phyloP scores from a whole-genome alignment of 1,140 invertebrate species.

The Calephelis nemesis region DNA sequence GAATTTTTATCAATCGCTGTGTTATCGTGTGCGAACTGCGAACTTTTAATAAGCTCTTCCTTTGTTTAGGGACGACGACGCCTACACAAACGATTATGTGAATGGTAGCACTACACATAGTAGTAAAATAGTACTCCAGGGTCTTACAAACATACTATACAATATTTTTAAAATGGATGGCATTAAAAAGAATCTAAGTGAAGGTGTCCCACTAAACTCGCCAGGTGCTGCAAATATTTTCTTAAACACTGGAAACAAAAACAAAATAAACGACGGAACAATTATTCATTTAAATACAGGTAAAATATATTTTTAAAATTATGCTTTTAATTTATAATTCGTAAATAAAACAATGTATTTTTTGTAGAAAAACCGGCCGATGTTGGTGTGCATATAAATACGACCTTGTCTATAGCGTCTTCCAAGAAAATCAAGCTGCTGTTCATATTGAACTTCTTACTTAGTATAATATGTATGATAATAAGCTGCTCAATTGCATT shows the following conservation, averaged over 20 bases:
- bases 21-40: conserved; percentile 65
- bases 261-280: conserved; percentile 64
- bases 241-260: conserved; percentile 67
- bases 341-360: conserved; percentile 23
- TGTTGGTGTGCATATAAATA: conserved; percentile 70
- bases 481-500: conserved; percentile 63
- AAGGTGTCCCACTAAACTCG: conserved; percentile 66
- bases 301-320: neutral
- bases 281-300: conserved; percentile 71
- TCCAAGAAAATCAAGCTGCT: conserved; percentile 74
- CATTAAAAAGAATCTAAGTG: conserved; percentile 62
- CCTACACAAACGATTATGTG: conserved; percentile 54
- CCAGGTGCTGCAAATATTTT: conserved; percentile 68
- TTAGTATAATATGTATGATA: conserved; percentile 64
- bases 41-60: conserved; percentile 71
- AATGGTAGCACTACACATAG: conserved; percentile 44
- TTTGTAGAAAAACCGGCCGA: conserved; percentile 67
- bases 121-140: conserved; percentile 43
- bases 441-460: conserved; percentile 67
- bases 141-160: conserved; percentile 32
- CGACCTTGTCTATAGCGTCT: conserved; percentile 70
- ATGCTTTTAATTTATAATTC: neutral
- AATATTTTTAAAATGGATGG: conserved; percentile 58
- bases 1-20: conserved; percentile 58
- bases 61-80: conserved; percentile 70